Percentiles rank a stretch among this genome's conserved stretches.
These are phyloP conservation scores for Muntiacus reevesi DNA, from an alignment of 2,113 vertebrate genomes.

Conservation along the genomic window DNA sequence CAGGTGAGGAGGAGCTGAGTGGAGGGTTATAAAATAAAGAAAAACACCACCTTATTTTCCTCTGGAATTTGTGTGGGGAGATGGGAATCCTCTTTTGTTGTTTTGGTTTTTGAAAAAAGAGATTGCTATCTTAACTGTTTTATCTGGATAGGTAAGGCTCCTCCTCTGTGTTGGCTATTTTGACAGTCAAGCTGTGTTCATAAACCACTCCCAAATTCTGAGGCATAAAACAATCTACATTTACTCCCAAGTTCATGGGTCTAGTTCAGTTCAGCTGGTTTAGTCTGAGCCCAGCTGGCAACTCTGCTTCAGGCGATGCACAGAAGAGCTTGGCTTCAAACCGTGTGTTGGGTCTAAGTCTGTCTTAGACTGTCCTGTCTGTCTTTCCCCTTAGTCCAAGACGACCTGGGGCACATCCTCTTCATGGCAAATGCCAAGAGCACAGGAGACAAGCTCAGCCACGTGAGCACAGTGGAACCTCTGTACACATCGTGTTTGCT, in stretches of 20 bases:
- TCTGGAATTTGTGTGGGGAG: not conserved
- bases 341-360: not conserved
- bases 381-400: not conserved
- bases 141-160: not conserved
- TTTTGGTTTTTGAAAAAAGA: not conserved
- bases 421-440: not conserved
- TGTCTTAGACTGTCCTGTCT: not conserved
- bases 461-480: not conserved
- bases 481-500: not conserved
- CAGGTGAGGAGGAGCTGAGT: not conserved
- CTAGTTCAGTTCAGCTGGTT: not conserved
- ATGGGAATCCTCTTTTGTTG: not conserved
- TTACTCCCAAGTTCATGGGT: not conserved
- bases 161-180: not conserved
- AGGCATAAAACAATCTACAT: not conserved
- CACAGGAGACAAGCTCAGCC: not conserved
- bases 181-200: not conserved
- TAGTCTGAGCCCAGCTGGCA: not conserved
- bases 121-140: not conserved
- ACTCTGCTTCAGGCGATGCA: not conserved
- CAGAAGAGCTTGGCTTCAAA: not conserved
- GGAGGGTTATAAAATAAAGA: slow-evolving; percentile 1
- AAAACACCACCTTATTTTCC: not conserved
- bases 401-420: not conserved
- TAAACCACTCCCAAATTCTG: not conserved